Base-by-base conservation (phyloP, 2,113 vertebrate genomes). In the Coturnix japonica region DNA sequence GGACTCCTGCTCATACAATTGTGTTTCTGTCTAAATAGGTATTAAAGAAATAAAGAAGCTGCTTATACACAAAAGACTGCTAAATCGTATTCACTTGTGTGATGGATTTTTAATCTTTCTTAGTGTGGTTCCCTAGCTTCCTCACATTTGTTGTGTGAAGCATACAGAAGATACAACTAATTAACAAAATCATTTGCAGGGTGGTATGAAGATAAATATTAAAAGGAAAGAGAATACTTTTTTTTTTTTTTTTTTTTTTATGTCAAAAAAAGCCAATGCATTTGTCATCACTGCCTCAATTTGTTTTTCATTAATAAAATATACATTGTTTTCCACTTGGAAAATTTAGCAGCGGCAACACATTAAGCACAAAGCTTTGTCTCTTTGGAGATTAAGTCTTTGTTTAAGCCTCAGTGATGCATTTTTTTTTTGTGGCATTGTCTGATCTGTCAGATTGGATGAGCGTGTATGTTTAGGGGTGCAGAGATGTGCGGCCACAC, bases 401-500 rank as follows among this genome's bases (percentile, higher is more conserved):
- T 99, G 98, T 98, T 97, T 92, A 91, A 96, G 96, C 92, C 82
- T 96, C 49, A 89, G 92, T 4, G 78, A 76, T 97, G 96, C 67
- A 70, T 26, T 96, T 98, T 26, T 96, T 98, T 98, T 98, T 96
- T 85, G 98, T 98, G 96, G 97, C 94, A 98, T 98, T 99, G 98
- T 99, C 97, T 96, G 81, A 95, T 90, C 96, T 99, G 98, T 99
- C 99, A 99, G 98, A 97, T 96, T 97, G 98, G 98, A 98, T 98
- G 98, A 98, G 97, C 96, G 91, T 97, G 98, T 98, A 98, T 98
- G 97, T 98, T 99, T 98, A 97, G 98, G 98, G 98, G 98, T 97
- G 98, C 97, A 98, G 97, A 98, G 98, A 98, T 98, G 98, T 98
- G 98, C 80, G 49, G 97, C 98, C 98, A 98, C 98, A 99, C 98